A percentile compares a stretch with the other conserved stretches of the same genome.
Evolutionary conservation across 2,113 vertebrate genomes (phyloP).

Genomic region (Catagonus wagneri): DNA sequence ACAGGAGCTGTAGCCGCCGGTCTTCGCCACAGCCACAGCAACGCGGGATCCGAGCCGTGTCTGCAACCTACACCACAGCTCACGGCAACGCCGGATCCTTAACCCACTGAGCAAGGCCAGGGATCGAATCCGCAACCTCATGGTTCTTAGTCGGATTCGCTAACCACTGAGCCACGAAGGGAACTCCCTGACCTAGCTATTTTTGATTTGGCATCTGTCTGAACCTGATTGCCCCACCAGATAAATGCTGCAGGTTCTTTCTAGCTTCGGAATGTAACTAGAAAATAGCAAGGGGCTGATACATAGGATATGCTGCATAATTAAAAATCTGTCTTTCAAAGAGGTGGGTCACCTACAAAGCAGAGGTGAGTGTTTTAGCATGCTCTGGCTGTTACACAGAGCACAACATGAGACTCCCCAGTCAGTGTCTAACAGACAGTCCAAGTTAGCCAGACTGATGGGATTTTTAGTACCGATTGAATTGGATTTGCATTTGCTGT

Average conservation of each 20-base stretch:
- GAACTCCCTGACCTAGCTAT: not conserved
- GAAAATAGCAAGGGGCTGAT: slow-evolving; percentile 5
- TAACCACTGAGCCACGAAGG: too few species aligned
- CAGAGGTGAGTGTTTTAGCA: not conserved
- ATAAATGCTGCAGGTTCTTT: not conserved
- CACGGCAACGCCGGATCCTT: too few species aligned
- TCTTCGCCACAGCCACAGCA: too few species aligned
- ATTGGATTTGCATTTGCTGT: slow-evolving; percentile 54
- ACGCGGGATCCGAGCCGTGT: too few species aligned
- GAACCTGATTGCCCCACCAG: not conserved
- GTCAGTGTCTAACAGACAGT: slow-evolving; percentile 37
- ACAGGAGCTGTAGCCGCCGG: too few species aligned
- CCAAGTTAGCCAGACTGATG: slow-evolving; percentile 30
- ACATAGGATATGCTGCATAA: not conserved
- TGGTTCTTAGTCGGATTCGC: too few species aligned
- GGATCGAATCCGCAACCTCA: too few species aligned
- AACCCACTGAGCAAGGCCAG: too few species aligned
- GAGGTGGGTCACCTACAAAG: not conserved
- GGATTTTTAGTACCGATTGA: slow-evolving; percentile 53
- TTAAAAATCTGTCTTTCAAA: not conserved
- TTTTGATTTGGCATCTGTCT: not conserved
- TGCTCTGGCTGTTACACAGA: not conserved
- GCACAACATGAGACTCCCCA: not conserved
- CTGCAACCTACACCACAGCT: too few species aligned
- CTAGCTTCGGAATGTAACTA: not conserved